phyloP scores from a whole-genome alignment of 2,113 vertebrate genomes.

The Ginglymostoma cirratum region DNA sequence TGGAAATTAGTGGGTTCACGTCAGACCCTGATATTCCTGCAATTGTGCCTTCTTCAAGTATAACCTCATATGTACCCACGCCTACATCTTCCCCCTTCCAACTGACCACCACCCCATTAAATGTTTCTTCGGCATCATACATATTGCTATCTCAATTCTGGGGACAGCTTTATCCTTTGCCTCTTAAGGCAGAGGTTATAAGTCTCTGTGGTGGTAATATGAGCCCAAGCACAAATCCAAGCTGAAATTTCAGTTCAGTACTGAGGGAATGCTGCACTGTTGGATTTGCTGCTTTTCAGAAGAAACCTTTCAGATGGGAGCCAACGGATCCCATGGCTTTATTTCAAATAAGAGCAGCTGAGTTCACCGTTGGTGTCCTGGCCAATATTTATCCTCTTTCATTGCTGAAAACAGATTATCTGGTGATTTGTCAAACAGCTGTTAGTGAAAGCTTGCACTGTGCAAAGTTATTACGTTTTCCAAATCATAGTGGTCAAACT shows the following conservation, averaged over 20 bases:
- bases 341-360: neutral
- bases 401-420: neutral
- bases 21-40: neutral
- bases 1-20: neutral
- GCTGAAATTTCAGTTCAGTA: neutral
- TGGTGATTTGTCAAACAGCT: neutral
- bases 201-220: neutral
- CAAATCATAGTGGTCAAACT: neutral
- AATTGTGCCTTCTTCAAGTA: neutral
- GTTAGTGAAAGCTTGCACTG: neutral
- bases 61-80: neutral
- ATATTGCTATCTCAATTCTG: neutral
- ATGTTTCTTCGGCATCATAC: neutral
- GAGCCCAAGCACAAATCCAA: neutral
- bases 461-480: neutral
- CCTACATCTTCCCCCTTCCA: too few relatives aligned
- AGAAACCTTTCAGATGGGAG: neutral
- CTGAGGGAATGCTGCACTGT: neutral
- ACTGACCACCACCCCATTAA: too few relatives aligned
- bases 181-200: neutral
- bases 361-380: neutral
- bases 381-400: neutral
- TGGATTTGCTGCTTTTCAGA: neutral
- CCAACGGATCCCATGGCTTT: neutral
- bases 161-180: neutral